Evolutionary conservation across 2,888 invertebrate genomes (phyloP).

Genomic region (Periphyllus acericola): DNA sequence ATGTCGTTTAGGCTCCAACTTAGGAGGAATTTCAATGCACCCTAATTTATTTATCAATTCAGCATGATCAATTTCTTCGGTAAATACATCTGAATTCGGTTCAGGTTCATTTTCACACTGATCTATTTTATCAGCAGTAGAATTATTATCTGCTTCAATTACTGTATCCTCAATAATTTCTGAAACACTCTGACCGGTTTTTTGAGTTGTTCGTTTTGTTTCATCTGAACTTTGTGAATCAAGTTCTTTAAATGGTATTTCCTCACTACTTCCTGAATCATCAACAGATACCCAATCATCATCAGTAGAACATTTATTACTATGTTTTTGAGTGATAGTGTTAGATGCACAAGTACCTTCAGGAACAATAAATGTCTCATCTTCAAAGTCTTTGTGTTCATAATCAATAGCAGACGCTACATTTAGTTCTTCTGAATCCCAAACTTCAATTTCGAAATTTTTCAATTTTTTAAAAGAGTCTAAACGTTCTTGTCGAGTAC

Average conservation of each 20-base stretch:
- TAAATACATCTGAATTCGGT: slow-evolving; percentile 8
- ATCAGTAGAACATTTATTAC: slow-evolving; percentile 46
- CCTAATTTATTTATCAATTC: slow-evolving; percentile 55
- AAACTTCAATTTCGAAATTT: slow-evolving; percentile 65
- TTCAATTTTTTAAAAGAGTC: slow-evolving; percentile 66
- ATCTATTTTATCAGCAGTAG: slow-evolving; percentile 27
- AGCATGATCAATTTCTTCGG: slow-evolving; percentile 52
- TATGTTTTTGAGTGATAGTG: not conserved
- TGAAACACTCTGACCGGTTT: slow-evolving; percentile 42
- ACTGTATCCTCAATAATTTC: slow-evolving; percentile 49
- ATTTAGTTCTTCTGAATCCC: slow-evolving; percentile 65
- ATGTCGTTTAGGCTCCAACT: slow-evolving; percentile 74
- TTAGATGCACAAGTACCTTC: not conserved
- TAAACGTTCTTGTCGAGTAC: slow-evolving; percentile 65
- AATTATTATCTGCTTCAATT: slow-evolving; percentile 14
- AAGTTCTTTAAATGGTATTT: slow-evolving; percentile 56
- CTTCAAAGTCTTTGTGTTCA: slow-evolving; percentile 58
- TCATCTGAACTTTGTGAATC: slow-evolving; percentile 59
- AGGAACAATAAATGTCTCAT: slow-evolving; percentile 35
- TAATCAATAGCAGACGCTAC: slow-evolving; percentile 43
- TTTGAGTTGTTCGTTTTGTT: slow-evolving; percentile 48
- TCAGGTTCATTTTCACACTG: slow-evolving; percentile 14
- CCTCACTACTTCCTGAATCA: slow-evolving; percentile 56
- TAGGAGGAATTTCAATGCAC: slow-evolving; percentile 66
- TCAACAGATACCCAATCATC: slow-evolving; percentile 55